Base-by-base conservation (phyloP, 2,113 vertebrate species). In the Callionymus lyra region DNA sequence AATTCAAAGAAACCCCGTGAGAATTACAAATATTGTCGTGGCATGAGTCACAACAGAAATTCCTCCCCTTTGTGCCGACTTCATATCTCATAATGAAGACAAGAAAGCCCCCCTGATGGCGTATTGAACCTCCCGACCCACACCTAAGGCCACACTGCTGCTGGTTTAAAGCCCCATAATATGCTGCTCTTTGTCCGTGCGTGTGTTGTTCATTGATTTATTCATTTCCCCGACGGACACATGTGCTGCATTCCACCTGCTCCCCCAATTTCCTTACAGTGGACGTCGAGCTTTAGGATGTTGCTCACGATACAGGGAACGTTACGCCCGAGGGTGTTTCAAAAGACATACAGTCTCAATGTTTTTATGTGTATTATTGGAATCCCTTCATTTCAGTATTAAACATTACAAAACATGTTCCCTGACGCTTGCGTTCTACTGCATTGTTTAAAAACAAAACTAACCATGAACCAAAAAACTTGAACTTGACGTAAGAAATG, bases 171-270 rank as follows among this genome's bases (percentile, higher is more conserved):
- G 36, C 48, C 0, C 52, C 41, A 52, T 71, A 54, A 59, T 44
- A 38, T 45, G 33, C 63, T 12, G 43, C 9, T 44, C 63, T 44
- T 54, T 59, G 50, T 69, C 16, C 16, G 38, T 40, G 41, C 9
- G 0, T 47, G 34, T 40, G 44, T 17, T 43, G 50, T 56, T 53
- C 71, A 78, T 79, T 74, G 76, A 77, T 82, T 72, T 52, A 59
- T 15, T 65, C 47, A 38, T 27, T 43, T 14, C 43, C 72, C 56
- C 31, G 1, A 39, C 71, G 69, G 71, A 72, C 52, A 58, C 44
- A 55, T 72, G 55, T 48, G 33, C 55, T 48, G 54, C 55, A 66
- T 76, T 77, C 74, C 76, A 80, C 76, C 79, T 80, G 76, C 76
- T 72, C 65, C 72, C 76, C 44, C 68, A 68, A 67, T 77, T 72